Evolutionary conservation across 2,113 vertebrate genomes (phyloP).

Genomic region (Phrynocephalus versicolor): DNA sequence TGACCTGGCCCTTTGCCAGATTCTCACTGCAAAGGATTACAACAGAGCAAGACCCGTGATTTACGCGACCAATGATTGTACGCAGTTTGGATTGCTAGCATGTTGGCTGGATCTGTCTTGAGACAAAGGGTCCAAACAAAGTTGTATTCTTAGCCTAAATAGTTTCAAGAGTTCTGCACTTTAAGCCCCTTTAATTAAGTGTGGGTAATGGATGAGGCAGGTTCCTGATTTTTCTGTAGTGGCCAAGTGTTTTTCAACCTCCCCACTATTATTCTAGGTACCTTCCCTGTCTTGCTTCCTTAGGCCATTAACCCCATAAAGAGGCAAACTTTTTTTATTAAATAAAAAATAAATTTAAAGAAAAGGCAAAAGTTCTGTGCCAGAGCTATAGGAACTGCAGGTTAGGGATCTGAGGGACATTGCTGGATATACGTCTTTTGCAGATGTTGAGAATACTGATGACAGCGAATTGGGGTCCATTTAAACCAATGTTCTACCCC

Average conservation of each 20-base stretch:
- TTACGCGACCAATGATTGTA: constrained; percentile 75
- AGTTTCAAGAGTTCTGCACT: constrained; percentile 56
- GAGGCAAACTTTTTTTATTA: no score
- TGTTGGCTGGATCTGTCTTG: constrained; percentile 64
- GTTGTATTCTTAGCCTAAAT: constrained; percentile 65
- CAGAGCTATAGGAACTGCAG: background rate
- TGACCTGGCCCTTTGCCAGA: constrained; percentile 67
- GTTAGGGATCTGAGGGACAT: background rate
- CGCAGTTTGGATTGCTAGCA: constrained; percentile 64
- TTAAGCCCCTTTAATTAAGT: constrained; percentile 21
- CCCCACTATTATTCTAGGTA: background rate
- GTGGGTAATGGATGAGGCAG: background rate
- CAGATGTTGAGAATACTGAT: background rate
- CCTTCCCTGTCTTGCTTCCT: background rate
- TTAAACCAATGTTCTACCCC: no score
- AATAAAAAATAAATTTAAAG: no score
- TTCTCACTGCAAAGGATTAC: constrained; percentile 54
- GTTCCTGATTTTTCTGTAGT: background rate
- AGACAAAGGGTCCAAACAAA: constrained; percentile 72
- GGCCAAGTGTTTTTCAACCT: background rate
- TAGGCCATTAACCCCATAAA: background rate
- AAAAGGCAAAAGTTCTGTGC: background rate
- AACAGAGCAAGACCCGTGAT: constrained; percentile 66
- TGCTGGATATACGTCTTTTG: background rate
- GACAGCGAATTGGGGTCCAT: background rate